A percentile compares a stretch with the other conserved stretches of the same genome.
Conservation (phyloP, 2,797 vertebrate genomes). For the Rhodeus uyekii region DNA sequence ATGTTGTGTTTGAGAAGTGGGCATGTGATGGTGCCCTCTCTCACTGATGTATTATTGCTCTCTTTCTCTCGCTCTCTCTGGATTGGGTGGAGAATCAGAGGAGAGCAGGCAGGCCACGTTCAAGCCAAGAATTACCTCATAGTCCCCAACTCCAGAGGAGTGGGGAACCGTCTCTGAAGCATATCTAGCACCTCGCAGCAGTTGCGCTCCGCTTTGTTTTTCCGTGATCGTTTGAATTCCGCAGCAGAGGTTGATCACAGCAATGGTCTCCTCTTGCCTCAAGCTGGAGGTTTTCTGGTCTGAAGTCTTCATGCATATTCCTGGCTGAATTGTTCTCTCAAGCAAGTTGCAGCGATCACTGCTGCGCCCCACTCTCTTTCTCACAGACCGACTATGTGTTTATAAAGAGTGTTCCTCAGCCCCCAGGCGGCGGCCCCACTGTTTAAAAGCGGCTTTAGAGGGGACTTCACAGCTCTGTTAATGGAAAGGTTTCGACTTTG, state of each 20-base stretch:
- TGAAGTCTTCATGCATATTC: conserved; percentile 16
- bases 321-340: conserved; percentile 19
- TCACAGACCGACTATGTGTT: conserved; percentile 38
- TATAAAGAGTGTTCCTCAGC: conserved; percentile 55
- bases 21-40: conserved; percentile 58
- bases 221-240: background rate
- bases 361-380: conserved; percentile 28
- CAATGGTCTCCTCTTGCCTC: conserved; percentile 17
- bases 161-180: conserved; percentile 53
- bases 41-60: conserved; percentile 18
- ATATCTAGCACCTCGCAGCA: conserved; percentile 37
- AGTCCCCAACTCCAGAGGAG: conserved; percentile 65
- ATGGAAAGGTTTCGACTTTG: conserved; percentile 71
- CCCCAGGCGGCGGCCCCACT: conserved; percentile 63
- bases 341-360: background rate
- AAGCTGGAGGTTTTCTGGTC: conserved; percentile 18
- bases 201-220: conserved; percentile 24
- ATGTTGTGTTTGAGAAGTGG: conserved; percentile 73
- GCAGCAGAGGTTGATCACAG: conserved; percentile 28
- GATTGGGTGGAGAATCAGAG: conserved; percentile 47
- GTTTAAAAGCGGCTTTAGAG: conserved; percentile 74
- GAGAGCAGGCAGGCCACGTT: conserved; percentile 63
- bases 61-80: conserved; percentile 40
- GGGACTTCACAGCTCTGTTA: conserved; percentile 73
- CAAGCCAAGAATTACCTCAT: conserved; percentile 78